A percentile compares a stretch with the other conserved stretches of the same genome.
phyloP scores from a whole-genome alignment of 2,888 invertebrate species.

The Stenichneumon culpator region DNA sequence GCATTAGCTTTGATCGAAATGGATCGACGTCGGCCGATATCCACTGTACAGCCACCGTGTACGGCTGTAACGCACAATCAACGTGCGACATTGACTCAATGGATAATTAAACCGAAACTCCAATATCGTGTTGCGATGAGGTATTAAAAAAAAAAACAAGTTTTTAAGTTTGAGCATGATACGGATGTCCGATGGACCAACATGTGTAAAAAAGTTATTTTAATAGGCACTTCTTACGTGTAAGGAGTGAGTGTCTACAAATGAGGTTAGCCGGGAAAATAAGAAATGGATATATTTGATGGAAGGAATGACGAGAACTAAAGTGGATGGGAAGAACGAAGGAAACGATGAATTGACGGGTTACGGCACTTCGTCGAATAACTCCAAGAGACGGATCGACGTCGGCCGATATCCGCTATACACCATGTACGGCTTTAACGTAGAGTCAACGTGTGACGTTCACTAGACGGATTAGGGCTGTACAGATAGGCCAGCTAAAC shows the following conservation, averaged over 20 bases:
- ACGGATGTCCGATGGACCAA: no score
- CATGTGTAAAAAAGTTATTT: no score
- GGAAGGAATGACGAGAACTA: neutral
- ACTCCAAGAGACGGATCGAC: no score
- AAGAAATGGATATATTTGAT: no score
- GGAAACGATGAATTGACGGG: conserved; percentile 38
- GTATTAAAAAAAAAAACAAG: neutral
- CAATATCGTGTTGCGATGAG: neutral
- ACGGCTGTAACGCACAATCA: conserved; percentile 23
- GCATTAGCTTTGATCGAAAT: conserved; percentile 8
- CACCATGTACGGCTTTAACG: conserved; percentile 4
- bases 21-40: conserved; percentile 10
- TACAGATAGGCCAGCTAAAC: no score
- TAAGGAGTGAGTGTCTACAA: no score
- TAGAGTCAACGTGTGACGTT: conserved; percentile 2
- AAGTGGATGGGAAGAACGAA: conserved; percentile 1
- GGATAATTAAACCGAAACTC: conserved; percentile 25
- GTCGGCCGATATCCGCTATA: neutral
- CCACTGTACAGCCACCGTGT: neutral
- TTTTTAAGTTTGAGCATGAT: no score
- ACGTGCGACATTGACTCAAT: neutral
- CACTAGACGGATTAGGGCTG: neutral
- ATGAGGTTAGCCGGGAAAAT: no score
- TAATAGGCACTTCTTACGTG: no score
- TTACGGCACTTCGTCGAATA: conserved; percentile 34